These are phyloP conservation scores for Dione vanillae DNA, from an alignment of 2,888 invertebrate species.

Conservation along the genomic window DNA sequence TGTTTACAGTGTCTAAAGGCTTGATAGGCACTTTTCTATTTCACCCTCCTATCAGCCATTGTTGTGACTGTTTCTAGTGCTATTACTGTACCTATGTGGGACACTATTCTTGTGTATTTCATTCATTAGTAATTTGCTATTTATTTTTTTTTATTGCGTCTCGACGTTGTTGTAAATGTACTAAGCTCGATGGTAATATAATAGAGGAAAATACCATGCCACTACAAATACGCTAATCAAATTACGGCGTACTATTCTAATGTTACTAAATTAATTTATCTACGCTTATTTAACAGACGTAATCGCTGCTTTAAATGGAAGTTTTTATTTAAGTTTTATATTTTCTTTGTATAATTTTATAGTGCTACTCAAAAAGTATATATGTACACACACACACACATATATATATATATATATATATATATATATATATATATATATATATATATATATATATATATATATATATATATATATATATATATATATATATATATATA, in stretches of 20 bases:
- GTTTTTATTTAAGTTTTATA: too few relatives aligned
- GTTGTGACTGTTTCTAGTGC: slow-evolving; percentile 48
- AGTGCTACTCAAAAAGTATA: too few relatives aligned
- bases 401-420: too few relatives aligned
- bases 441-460: too few relatives aligned
- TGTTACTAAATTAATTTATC: slow-evolving; percentile 21
- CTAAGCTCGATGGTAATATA: slow-evolving; percentile 18
- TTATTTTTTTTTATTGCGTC: slow-evolving; percentile 41
- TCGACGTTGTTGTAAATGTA: slow-evolving; percentile 26
- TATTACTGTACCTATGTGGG: slow-evolving; percentile 46
- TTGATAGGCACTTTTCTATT: slow-evolving; percentile 78
- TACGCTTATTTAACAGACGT: background rate
- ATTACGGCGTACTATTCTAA: slow-evolving; percentile 21
- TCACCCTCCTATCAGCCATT: slow-evolving; percentile 53
- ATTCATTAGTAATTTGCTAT: slow-evolving; percentile 45
- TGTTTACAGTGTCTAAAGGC: slow-evolving; percentile 80
- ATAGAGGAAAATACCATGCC: slow-evolving; percentile 22
- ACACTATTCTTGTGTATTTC: slow-evolving; percentile 46
- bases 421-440: too few relatives aligned
- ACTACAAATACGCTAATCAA: slow-evolving; percentile 22
- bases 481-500: too few relatives aligned
- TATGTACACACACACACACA: too few relatives aligned
- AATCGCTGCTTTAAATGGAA: background rate
- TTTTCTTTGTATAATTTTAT: too few relatives aligned
- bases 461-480: too few relatives aligned